Percentiles rank a stretch among this genome's conserved stretches.
These are phyloP conservation scores for Synanthedon vespiformis DNA, from an alignment of 2,888 invertebrate genomes.

Conservation along the genomic window DNA sequence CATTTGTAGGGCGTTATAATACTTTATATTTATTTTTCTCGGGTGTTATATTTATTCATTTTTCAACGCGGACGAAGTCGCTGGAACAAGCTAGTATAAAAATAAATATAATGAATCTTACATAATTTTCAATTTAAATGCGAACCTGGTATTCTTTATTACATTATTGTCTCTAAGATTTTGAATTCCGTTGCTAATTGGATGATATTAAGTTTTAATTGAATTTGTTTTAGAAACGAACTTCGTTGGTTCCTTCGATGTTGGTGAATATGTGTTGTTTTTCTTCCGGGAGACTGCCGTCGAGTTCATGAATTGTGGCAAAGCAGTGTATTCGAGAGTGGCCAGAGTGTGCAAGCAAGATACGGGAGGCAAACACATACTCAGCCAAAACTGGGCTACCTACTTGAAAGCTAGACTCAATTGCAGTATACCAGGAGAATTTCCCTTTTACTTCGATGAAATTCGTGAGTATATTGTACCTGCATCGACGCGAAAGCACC, in stretches of 20 bases:
- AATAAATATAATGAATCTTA: no score
- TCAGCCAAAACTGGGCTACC: slow-evolving; percentile 76
- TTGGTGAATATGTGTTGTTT: slow-evolving; percentile 76
- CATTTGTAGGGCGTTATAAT: no score
- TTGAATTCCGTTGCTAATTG: neutral
- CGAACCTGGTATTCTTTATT: no score
- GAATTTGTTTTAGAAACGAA: slow-evolving; percentile 72
- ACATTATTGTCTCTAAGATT: neutral
- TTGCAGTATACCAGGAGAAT: slow-evolving; percentile 79
- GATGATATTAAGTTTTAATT: neutral
- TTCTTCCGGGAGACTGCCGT: slow-evolving; percentile 80
- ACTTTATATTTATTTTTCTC: no score
- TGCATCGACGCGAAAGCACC: no score
- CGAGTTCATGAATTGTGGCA: slow-evolving; percentile 77
- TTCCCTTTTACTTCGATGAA: slow-evolving; percentile 82
- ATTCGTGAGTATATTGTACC: slow-evolving; percentile 69
- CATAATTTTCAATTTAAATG: no score
- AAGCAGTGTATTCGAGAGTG: slow-evolving; percentile 78
- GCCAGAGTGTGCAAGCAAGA: slow-evolving; percentile 80
- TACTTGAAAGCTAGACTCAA: slow-evolving; percentile 77
- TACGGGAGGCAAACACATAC: slow-evolving; percentile 74
- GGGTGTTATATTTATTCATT: no score
- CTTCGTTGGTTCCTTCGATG: slow-evolving; percentile 79
- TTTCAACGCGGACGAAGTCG: no score
- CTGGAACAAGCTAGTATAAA: no score